Conservation (phyloP, 2,797 vertebrate species). For the Steatocranus sp. region DNA sequence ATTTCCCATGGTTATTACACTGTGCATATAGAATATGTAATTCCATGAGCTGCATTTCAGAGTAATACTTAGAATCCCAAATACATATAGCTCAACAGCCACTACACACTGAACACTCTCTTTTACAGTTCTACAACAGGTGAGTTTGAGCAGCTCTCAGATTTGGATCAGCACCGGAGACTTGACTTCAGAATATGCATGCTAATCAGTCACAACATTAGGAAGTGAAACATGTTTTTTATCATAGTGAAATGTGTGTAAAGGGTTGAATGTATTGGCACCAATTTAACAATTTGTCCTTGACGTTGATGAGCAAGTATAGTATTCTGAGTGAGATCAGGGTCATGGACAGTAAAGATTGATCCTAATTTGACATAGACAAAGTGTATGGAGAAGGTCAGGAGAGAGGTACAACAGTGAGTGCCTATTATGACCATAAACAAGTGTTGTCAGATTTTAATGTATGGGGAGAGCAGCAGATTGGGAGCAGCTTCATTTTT, state of each 20-base stretch:
- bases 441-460: neutral
- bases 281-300: neutral
- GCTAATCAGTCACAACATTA: neutral
- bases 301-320: neutral
- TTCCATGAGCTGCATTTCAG: conserved; percentile 18
- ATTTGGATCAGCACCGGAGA: neutral
- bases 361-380: neutral
- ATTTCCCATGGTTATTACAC: conserved; percentile 27
- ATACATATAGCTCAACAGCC: neutral
- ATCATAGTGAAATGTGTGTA: neutral
- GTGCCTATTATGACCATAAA: neutral
- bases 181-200: neutral
- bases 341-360: neutral
- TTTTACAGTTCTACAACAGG: neutral
- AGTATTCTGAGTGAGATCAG: neutral
- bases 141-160: neutral
- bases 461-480: neutral
- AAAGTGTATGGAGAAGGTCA: neutral
- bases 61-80: neutral
- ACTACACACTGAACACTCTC: neutral
- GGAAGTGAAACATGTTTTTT: neutral
- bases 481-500: neutral
- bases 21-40: neutral
- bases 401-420: neutral
- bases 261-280: neutral